Evolutionary conservation across 92 coral and sea anemone species (phyloP), one percentile per base, ranked within the genome.

Genomic region (Virgularia gustaviana): DNA sequence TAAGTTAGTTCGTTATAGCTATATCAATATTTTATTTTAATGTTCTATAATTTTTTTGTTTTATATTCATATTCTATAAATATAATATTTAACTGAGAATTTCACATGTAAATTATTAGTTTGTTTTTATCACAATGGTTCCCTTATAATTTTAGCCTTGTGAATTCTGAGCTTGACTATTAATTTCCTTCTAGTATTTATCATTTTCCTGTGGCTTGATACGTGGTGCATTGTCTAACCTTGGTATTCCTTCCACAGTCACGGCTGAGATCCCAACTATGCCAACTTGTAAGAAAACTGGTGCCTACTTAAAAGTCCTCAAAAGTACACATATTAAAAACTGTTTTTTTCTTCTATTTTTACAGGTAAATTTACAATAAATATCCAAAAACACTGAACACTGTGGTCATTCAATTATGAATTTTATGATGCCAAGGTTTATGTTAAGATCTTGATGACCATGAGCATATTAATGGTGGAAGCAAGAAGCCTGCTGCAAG

Each of bases 341-440:
- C 3, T 42, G 32, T n/a, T 38, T 15, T 39, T 41, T n/a, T 64
- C 25, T 39, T 2, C 42, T 77, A 24, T 20, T 13, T 66, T n/a
- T 78, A 52, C 85, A 91, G 97, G 97, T 79, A 83, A 90, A 81
- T 91, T 91, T 77, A 95, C 89, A 58, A 91, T 91, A 44, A 95
- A 88, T 49, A 86, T 91, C 35, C 97, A 87, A 38, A 88, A 83
- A 68, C 77, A 86, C 6, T 88, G 81, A 86, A 60, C 9, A 4
- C 56, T 72, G 20, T 1, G 68, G 49, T 36, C 36, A 24, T 70
- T n/a, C n/a, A n/a, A n/a, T n/a, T n/a, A n/a, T n/a, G n/a, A n/a
- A n/a, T n/a, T n/a, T n/a, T n/a, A n/a, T n/a, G n/a, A n/a, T n/a
- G n/a, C n/a, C n/a, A n/a, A n/a, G n/a, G n/a, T n/a, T n/a, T n/a